Evolutionary conservation across 2,888 invertebrate species (phyloP), one percentile per base, ranked within the genome.

Genomic region (Mycalesis mineus): DNA sequence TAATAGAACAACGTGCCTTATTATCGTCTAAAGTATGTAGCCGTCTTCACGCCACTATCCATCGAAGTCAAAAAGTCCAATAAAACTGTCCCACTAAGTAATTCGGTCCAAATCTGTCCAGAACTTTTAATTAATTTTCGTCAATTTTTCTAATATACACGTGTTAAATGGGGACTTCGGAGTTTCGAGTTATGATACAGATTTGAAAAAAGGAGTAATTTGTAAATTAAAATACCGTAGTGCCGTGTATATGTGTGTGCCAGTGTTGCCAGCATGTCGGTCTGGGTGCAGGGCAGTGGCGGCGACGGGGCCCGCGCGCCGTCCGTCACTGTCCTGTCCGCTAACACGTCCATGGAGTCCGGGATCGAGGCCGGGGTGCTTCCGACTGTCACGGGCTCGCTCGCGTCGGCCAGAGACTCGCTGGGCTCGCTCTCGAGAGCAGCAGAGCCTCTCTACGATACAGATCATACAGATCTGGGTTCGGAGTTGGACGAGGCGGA

Each of bases 401-500:
- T 94, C 66, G 77, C 91, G 66, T 88, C 91, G 54, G 83, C 91
- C 59, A 70, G 91, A 68, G 83, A 89, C 67, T 92, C 92, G 0
- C 81, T 92, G 68, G 92, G 91, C 47, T 92, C 92, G 9, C 75
- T 92, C 60, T 92, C 92, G 44, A 86, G 92, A 55, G 91, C 91
- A 5, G 89, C 86, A 1, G 94, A 93, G 71, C 92, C 92, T 37
- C 80, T 91, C 50, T 95, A 95, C 76, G 94, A 95, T 73, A 95
- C 95, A 52, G 95, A 95, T 77, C 95, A 95, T 72, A 95, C 95
- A 15, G 95, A 95, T 78, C 91, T 95, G 53, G 94, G 93, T 62
- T 95, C 95, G 51, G 95, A 96, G 74, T 84, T 92, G 65, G 95
- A 96, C 79, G 96, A 95, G 78, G 93, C 93, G 36, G 95, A 95